Percentiles rank a stretch among this genome's conserved stretches.
phyloP scores from a whole-genome alignment of 2,113 vertebrate genomes.

The Dromiciops gliroides region DNA sequence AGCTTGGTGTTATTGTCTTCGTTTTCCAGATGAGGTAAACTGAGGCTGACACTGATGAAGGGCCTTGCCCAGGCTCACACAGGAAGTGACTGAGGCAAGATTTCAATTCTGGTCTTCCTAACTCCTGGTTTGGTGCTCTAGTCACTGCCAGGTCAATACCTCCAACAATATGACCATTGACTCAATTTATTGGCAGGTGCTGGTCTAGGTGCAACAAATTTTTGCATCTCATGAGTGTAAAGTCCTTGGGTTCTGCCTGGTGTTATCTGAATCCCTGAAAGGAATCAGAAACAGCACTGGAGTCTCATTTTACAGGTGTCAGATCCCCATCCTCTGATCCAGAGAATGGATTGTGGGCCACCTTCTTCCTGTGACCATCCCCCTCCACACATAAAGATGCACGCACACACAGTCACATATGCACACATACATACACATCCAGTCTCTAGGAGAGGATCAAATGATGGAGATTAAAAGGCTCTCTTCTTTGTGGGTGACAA shows the following conservation, averaged over 20 bases:
- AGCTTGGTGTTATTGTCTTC: background rate
- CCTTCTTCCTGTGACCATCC: background rate
- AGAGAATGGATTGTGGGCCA: background rate
- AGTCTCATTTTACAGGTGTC: background rate
- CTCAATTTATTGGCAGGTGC: background rate
- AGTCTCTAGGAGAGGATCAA: conserved; percentile 21
- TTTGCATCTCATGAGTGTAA: background rate
- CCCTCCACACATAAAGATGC: background rate
- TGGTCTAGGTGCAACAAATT: background rate
- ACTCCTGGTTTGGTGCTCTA: background rate
- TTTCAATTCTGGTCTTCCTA: background rate
- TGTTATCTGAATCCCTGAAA: too few species aligned
- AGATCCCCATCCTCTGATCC: background rate
- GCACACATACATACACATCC: background rate
- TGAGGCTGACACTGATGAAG: background rate
- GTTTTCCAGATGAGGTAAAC: background rate
- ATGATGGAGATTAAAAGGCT: conserved; percentile 30
- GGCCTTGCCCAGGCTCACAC: background rate
- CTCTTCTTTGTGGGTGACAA: conserved; percentile 26
- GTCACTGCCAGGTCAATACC: background rate
- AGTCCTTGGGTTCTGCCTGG: background rate
- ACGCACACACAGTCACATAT: background rate
- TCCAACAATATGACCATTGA: background rate
- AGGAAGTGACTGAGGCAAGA: background rate
- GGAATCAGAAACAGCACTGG: background rate